Conservation (phyloP, 2,113 vertebrate species). For the Gavia stellata region DNA sequence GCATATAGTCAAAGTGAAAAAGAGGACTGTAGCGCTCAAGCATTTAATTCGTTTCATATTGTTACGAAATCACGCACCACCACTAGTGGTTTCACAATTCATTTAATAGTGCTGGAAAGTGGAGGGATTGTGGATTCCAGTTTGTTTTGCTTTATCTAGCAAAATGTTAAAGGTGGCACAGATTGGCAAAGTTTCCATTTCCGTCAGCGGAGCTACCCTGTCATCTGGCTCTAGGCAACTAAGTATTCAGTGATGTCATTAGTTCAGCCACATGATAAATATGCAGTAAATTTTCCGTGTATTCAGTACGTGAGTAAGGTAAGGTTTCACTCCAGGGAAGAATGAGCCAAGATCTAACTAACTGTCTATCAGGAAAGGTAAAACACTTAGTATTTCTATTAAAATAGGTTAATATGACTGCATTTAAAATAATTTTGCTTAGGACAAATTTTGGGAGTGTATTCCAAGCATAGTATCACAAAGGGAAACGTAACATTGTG, state of each 20-base stretch:
- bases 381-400: not conserved
- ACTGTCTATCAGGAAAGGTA: not conserved
- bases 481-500: not conserved
- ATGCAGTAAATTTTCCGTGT: not conserved
- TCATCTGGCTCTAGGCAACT: not conserved
- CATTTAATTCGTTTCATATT: not conserved
- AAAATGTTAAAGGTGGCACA: not conserved
- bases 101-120: not conserved
- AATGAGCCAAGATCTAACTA: not conserved
- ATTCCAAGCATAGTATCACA: not conserved
- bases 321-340: not conserved
- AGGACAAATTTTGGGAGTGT: not conserved
- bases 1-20: not conserved
- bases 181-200: not conserved
- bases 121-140: not conserved
- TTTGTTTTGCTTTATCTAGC: not conserved
- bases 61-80: not conserved
- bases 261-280: conserved; percentile 6
- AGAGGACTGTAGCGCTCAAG: not conserved
- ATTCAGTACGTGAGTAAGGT: not conserved
- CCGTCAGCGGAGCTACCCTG: not conserved
- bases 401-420: not conserved
- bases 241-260: not conserved
- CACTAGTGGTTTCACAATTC: not conserved
- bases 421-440: not conserved